A percentile compares a stretch with the other conserved stretches of the same genome.
Conservation (phyloP, 2,113 vertebrate genomes). For the Hippocampus zosterae region DNA sequence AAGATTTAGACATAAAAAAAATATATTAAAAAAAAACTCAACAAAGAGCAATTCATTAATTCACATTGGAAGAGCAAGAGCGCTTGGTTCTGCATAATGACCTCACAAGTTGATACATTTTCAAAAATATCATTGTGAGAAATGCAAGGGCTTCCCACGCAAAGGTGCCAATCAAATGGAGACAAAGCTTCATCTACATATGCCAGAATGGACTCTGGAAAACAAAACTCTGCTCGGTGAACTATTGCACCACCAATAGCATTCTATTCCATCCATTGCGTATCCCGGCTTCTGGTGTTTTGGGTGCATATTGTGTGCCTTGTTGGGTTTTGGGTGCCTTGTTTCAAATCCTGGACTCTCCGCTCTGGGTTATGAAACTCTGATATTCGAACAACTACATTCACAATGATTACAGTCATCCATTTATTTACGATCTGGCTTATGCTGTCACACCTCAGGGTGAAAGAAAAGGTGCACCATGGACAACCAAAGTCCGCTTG, state of each 20-base stretch:
- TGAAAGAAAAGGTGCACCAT: too few species aligned
- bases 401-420: too few species aligned
- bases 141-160: not conserved
- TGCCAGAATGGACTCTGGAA: not conserved
- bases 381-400: too few species aligned
- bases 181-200: not conserved
- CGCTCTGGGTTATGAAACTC: too few species aligned
- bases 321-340: too few species aligned
- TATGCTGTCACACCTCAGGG: too few species aligned
- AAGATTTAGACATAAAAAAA: not conserved
- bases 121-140: not conserved
- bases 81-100: constrained; percentile 17
- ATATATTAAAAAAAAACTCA: not conserved
- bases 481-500: too few species aligned
- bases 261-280: not conserved
- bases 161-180: constrained; percentile 32
- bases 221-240: not conserved
- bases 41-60: constrained; percentile 41
- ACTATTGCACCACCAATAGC: not conserved
- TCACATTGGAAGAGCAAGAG: constrained; percentile 26
- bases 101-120: constrained; percentile 14
- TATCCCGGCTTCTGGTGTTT: too few species aligned
- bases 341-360: too few species aligned
- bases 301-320: too few species aligned
- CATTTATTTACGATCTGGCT: too few species aligned